Evolutionary conservation across 2,888 invertebrate species (phyloP).

Genomic region (Eugnorisma glareosa): DNA sequence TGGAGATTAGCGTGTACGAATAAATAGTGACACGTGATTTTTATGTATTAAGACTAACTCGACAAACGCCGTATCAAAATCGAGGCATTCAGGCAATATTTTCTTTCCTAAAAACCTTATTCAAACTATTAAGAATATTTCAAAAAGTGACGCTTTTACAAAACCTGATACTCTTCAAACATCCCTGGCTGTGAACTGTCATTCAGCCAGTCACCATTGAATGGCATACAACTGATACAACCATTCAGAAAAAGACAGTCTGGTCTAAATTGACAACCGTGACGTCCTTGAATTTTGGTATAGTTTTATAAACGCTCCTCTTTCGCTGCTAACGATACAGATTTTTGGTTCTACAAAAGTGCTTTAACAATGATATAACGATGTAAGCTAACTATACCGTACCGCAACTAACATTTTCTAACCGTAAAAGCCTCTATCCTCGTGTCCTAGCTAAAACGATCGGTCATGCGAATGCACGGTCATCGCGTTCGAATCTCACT

Average conservation of each 20-base stretch:
- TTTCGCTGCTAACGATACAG: neutral
- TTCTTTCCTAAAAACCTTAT: too few relatives aligned
- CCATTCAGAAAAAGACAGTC: neutral
- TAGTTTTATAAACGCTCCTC: neutral
- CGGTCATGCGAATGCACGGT: neutral
- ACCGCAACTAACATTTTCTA: neutral
- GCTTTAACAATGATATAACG: neutral
- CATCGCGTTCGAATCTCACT: neutral
- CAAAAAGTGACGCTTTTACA: neutral
- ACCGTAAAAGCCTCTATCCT: neutral
- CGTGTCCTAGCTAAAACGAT: neutral
- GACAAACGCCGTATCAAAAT: neutral
- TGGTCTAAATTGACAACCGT: slow-evolving; percentile 1
- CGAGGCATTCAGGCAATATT: neutral
- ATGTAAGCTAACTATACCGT: neutral
- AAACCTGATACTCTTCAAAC: neutral
- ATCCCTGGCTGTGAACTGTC: neutral
- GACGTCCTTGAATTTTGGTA: neutral
- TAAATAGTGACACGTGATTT: neutral
- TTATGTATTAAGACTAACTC: neutral
- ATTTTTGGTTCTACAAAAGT: neutral
- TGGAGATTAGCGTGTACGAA: neutral
- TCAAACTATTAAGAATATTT: neutral
- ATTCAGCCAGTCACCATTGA: neutral
- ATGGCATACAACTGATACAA: neutral